Conservation (phyloP, 2,797 vertebrate species). For the Tokudaia muenninki region DNA sequence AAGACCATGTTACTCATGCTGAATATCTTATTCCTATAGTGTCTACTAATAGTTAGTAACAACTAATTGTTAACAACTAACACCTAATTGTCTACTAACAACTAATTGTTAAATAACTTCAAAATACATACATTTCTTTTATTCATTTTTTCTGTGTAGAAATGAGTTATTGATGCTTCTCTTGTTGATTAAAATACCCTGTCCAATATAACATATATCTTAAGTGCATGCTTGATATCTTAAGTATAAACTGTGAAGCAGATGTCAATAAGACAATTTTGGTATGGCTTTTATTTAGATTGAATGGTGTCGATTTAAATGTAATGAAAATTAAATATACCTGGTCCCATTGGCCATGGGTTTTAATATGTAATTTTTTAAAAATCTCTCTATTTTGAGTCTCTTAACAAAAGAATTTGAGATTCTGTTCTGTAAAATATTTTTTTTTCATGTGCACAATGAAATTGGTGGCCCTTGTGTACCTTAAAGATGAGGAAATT, state of each 20-base stretch:
- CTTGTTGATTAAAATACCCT: slow-evolving; percentile 38
- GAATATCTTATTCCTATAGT: slow-evolving; percentile 6
- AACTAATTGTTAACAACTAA: slow-evolving; percentile 20
- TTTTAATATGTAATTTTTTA: slow-evolving; percentile 20
- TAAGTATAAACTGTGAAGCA: background rate
- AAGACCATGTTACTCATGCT: background rate
- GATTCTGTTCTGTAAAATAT: background rate
- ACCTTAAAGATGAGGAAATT: background rate
- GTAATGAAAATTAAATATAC: slow-evolving; percentile 41
- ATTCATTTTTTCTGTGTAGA: background rate
- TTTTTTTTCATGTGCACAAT: background rate
- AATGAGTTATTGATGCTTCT: slow-evolving; percentile 25
- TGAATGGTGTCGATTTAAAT: slow-evolving; percentile 46
- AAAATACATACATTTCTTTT: background rate
- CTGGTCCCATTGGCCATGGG: background rate
- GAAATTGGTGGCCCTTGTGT: background rate
- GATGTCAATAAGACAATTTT: slow-evolving; percentile 26
- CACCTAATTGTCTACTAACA: slow-evolving; percentile 31
- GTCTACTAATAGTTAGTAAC: background rate
- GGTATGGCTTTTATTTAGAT: slow-evolving; percentile 59
- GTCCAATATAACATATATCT: slow-evolving; percentile 9
- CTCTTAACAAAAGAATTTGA: background rate
- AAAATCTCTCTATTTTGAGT: background rate
- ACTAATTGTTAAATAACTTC: slow-evolving; percentile 19
- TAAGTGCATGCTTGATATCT: background rate